Evolutionary conservation across 2,888 invertebrate species (phyloP).

Genomic region (Cremastinae sp.): DNA sequence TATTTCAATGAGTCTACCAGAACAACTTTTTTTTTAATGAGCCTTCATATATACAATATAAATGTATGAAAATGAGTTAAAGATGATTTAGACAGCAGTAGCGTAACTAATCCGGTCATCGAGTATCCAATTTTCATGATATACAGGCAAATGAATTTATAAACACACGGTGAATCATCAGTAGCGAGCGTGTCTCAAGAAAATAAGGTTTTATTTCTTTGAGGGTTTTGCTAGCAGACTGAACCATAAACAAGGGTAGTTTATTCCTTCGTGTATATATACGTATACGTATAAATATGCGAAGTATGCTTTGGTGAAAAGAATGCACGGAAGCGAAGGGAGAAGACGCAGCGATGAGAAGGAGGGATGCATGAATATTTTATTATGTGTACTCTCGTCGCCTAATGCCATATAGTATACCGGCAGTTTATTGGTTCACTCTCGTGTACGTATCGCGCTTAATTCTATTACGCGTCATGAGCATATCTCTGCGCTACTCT

Average conservation of each 20-base stretch:
- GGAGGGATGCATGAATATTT: constrained; percentile 71
- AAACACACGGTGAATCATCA: background rate
- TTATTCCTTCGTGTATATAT: background rate
- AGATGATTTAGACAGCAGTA: background rate
- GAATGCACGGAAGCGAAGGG: constrained; percentile 1
- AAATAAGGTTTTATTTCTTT: constrained; percentile 66
- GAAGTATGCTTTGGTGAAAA: constrained; percentile 1
- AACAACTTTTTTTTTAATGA: too few relatives aligned
- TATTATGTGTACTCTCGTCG: constrained; percentile 65
- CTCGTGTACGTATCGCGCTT: constrained; percentile 66
- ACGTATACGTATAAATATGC: constrained; percentile 10
- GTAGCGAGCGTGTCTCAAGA: background rate
- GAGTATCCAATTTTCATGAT: background rate
- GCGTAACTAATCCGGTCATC: background rate
- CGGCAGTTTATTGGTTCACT: constrained; percentile 67
- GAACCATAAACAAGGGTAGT: constrained; percentile 63
- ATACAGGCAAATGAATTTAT: constrained; percentile 1
- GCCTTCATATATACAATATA: too few relatives aligned
- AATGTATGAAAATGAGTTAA: background rate
- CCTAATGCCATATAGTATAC: constrained; percentile 62
- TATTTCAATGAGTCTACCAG: too few relatives aligned
- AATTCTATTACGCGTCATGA: constrained; percentile 66
- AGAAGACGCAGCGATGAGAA: background rate
- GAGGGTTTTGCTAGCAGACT: constrained; percentile 62
- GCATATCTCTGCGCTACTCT: constrained; percentile 33